phyloP scores from a whole-genome alignment of 1,140 invertebrate species.

The Conopomorpha cramerella region DNA sequence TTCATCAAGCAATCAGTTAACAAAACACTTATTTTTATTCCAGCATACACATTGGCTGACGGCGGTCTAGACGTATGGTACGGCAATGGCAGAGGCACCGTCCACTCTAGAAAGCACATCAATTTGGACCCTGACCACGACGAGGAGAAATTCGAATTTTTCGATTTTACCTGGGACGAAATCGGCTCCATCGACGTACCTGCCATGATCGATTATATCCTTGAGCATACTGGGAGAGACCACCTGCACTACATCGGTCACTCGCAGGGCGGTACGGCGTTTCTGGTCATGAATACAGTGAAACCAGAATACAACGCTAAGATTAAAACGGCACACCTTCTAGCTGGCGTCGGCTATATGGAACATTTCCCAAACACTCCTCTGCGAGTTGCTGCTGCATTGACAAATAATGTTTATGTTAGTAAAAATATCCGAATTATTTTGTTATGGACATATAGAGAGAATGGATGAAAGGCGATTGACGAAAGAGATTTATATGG shows the following conservation, averaged over 20 bases:
- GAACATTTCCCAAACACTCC: conserved; percentile 20
- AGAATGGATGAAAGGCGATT: too few relatives aligned
- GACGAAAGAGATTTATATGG: too few relatives aligned
- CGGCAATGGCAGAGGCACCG: conserved; percentile 73
- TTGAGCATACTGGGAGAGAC: conserved; percentile 50
- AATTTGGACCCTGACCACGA: conserved; percentile 45
- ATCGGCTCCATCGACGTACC: conserved; percentile 68
- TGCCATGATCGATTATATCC: conserved; percentile 67
- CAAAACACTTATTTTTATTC: too few relatives aligned
- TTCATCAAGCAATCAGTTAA: too few relatives aligned
- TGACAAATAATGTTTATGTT: conserved; percentile 24
- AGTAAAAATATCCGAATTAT: too few relatives aligned
- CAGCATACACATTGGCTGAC: conserved; percentile 72
- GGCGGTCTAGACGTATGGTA: conserved; percentile 75
- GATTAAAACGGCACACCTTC: conserved; percentile 25
- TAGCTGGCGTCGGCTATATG: conserved; percentile 35
- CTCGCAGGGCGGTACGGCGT: conserved; percentile 61
- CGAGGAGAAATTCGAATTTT: conserved; percentile 46
- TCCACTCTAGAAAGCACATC: conserved; percentile 67
- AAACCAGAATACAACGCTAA: conserved; percentile 63
- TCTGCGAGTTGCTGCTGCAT: conserved; percentile 10
- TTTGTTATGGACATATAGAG: too few relatives aligned
- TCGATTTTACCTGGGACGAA: conserved; percentile 66
- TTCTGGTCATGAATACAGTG: conserved; percentile 60
- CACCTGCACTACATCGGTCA: conserved; percentile 61